phyloP scores from a whole-genome alignment of 2,888 invertebrate genomes.

The Morpho achilles region DNA sequence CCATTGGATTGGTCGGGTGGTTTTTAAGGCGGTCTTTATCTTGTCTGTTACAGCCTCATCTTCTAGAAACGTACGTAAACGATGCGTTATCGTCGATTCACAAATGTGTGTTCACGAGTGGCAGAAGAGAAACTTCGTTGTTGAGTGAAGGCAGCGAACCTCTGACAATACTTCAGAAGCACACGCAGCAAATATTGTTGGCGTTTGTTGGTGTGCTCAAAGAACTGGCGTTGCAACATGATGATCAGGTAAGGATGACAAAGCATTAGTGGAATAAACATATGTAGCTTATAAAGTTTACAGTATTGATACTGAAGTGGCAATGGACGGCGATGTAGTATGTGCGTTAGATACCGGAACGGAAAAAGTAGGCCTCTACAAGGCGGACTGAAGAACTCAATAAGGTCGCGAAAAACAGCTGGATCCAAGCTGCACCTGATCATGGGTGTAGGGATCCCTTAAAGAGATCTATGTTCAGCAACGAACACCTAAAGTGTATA shows the following conservation, averaged over 20 bases:
- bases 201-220: slow-evolving; percentile 84
- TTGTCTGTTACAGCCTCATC: slow-evolving; percentile 48
- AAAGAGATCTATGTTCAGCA: no score
- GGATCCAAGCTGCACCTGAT: no score
- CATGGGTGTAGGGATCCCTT: no score
- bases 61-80: slow-evolving; percentile 54
- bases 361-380: no score
- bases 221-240: slow-evolving; percentile 84
- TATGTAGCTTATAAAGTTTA: not conserved
- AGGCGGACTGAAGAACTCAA: no score
- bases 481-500: no score
- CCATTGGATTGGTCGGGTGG: no score
- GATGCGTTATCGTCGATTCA: slow-evolving; percentile 65
- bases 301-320: no score
- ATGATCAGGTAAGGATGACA: slow-evolving; percentile 73
- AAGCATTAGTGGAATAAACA: not conserved
- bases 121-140: slow-evolving; percentile 61
- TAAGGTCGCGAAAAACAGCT: no score
- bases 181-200: slow-evolving; percentile 80
- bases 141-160: slow-evolving; percentile 60
- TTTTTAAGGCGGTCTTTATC: not conserved
- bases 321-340: no score
- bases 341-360: no score
- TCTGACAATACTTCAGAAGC: slow-evolving; percentile 46
- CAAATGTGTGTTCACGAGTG: slow-evolving; percentile 59